These are phyloP conservation scores for Caenorhabditis virilis DNA, from an alignment of 2,888 invertebrate genomes.

Conservation along the genomic window DNA sequence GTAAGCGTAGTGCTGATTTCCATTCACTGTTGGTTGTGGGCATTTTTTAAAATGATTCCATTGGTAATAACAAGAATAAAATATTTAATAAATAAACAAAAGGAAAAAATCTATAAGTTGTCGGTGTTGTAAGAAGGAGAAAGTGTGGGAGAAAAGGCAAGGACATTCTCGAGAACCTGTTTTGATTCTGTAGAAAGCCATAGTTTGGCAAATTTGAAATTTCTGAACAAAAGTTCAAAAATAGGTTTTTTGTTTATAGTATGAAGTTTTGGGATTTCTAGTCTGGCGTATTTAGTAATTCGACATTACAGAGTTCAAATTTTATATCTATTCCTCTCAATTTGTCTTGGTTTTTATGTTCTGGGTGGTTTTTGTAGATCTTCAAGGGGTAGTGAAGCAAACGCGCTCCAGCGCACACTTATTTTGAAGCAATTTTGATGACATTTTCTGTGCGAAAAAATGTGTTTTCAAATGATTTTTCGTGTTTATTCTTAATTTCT, in stretches of 20 bases:
- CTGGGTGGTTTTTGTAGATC: too few relatives aligned
- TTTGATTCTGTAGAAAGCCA: neutral
- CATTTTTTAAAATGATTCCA: neutral
- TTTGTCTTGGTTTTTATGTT: too few relatives aligned
- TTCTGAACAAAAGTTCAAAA: too few relatives aligned
- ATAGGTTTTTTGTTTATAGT: too few relatives aligned
- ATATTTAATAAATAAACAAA: neutral
- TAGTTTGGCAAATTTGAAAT: too few relatives aligned
- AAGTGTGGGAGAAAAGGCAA: neutral
- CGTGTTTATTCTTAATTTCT: too few relatives aligned
- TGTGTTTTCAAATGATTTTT: neutral
- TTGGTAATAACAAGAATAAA: neutral
- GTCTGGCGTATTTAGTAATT: too few relatives aligned
- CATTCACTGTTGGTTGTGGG: conserved; percentile 42
- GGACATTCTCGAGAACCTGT: neutral
- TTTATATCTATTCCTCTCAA: too few relatives aligned
- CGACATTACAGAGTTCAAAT: too few relatives aligned
- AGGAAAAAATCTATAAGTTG: neutral
- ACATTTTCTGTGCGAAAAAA: neutral
- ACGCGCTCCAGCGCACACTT: conserved; percentile 13
- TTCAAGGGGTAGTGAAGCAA: conserved; percentile 16
- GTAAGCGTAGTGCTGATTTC: conserved; percentile 54
- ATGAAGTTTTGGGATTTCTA: too few relatives aligned
- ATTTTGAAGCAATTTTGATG: conserved; percentile 13
- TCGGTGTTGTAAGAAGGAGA: neutral